A percentile compares a stretch with the other conserved stretches of the same genome.
These are phyloP conservation scores for Bombus cullumanus DNA, from an alignment of 1,140 invertebrate species.

Conservation along the genomic window DNA sequence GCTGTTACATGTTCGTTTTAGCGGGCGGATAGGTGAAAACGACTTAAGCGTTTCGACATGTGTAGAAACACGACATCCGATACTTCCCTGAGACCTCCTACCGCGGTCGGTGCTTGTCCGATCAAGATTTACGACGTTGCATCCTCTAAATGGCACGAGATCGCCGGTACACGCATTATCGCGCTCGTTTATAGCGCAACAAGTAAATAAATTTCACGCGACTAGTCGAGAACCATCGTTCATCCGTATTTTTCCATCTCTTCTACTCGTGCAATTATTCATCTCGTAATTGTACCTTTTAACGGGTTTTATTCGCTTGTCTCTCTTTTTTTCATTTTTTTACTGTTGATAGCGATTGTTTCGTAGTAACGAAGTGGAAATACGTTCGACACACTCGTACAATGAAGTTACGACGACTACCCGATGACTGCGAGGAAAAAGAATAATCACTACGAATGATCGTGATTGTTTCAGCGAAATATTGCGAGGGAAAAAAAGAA, in stretches of 20 bases:
- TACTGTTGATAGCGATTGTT: background rate
- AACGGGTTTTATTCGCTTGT: background rate
- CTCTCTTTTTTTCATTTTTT: background rate
- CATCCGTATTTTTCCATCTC: background rate
- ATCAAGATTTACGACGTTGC: conserved; percentile 66
- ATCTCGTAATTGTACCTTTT: background rate
- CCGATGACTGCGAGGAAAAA: too few relatives aligned
- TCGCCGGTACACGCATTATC: background rate
- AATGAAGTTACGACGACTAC: background rate
- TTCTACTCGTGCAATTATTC: background rate
- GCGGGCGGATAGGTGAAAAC: conserved; percentile 57
- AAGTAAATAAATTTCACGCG: conserved; percentile 33
- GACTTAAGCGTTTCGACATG: conserved; percentile 73
- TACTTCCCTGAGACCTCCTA: conserved; percentile 62
- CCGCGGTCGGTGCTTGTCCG: conserved; percentile 37
- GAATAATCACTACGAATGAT: background rate
- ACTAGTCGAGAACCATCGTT: background rate
- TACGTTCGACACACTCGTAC: background rate
- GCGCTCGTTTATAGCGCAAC: conserved; percentile 18
- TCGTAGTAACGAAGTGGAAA: background rate
- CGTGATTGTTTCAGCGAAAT: background rate
- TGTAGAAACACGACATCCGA: conserved; percentile 78
- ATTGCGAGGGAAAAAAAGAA: too few relatives aligned
- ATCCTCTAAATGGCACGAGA: conserved; percentile 34
- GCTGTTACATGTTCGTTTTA: conserved; percentile 51